phyloP scores from a whole-genome alignment of 2,888 invertebrate genomes.

The Meteorus cinctellus region DNA sequence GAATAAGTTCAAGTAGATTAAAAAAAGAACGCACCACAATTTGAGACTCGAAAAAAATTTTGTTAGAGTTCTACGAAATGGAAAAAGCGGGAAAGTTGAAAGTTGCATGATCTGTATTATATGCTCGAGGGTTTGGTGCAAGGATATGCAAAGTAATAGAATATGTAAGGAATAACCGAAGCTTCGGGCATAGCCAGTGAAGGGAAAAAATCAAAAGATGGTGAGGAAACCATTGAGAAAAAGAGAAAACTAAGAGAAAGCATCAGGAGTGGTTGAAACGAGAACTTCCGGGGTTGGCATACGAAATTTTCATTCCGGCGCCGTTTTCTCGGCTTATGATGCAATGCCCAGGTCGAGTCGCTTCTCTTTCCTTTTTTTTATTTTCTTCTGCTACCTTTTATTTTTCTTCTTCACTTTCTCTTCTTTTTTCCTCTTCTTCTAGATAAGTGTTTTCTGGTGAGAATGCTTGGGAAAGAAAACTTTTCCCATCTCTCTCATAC shows the following conservation, averaged over 20 bases:
- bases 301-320: conserved; percentile 45
- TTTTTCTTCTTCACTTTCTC: conserved; percentile 55
- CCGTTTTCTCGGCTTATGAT: conserved; percentile 43
- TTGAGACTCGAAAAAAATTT: conserved; percentile 30
- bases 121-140: conserved; percentile 45
- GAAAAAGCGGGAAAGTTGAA: conserved; percentile 37
- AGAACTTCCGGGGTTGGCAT: conserved; percentile 44
- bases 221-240: conserved; percentile 67
- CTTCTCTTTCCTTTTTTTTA: conserved; percentile 55
- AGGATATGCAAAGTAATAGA: conserved; percentile 64
- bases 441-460: conserved; percentile 30
- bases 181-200: conserved; percentile 36
- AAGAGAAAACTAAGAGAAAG: conserved; percentile 67
- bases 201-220: conserved; percentile 45
- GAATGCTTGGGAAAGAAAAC: conserved; percentile 9
- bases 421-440: conserved; percentile 44
- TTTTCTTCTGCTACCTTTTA: conserved; percentile 55
- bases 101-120: conserved; percentile 46
- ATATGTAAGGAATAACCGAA: conserved; percentile 66
- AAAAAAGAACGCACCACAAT: not conserved
- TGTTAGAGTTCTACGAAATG: conserved; percentile 32
- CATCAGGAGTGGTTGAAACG: conserved; percentile 34
- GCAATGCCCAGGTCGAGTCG: conserved; percentile 49
- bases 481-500: conserved; percentile 24
- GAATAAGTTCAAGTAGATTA: conserved; percentile 18